Base-by-base conservation (phyloP, 1,140 invertebrate genomes). In the Lepidurus arcticus region DNA sequence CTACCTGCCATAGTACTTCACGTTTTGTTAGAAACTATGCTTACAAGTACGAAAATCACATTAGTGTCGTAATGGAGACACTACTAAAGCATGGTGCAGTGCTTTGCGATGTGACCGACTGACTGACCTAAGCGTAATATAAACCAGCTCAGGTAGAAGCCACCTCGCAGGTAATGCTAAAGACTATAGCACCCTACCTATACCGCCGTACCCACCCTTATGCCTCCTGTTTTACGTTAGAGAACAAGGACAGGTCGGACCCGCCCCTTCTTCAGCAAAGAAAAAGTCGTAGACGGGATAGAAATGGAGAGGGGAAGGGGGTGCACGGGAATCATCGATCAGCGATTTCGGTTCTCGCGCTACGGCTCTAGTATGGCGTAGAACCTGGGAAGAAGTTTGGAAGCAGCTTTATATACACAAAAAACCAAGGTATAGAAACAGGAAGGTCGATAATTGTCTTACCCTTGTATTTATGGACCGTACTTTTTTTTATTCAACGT, bases 131-230 rank as follows among this genome's bases (percentile, higher is more conserved):
- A 9, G 21, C 13, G 53, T 16, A 13, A 16, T 65, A 65, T 65
- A 7, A 16, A 21, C 53, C 53, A 65, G 53, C 53, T 65, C 21
- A 65, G 53, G 6, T 65, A 65, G 16, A 65, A 65, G 8, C 53
- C 21, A 65, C 53, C 53, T 65, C 21, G 53, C 13, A 65, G 53
- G 53, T 65, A 65, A 65, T 21, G n/a, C 53, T 65, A n/a, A 65
- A 65, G 21, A 65, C 53, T 65, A 65, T 13, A 21, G 16, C 53
- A 65, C 53, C 53, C 53, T 65, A 65, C 34, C 34, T 2, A 34
- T 34, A 4, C 16, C 53, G 21, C 53, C 53, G 53, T 65, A 34
- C 9, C 53, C 21, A 65, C 53, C 53, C 53, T 65, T 65, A 65
- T 65, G 13, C 16, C 53, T 9, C 53, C 13, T n/a, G 53, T 65